These are phyloP conservation scores for Jordanella pulchra DNA, from an alignment of 2,797 vertebrate genomes.

Conservation along the genomic window DNA sequence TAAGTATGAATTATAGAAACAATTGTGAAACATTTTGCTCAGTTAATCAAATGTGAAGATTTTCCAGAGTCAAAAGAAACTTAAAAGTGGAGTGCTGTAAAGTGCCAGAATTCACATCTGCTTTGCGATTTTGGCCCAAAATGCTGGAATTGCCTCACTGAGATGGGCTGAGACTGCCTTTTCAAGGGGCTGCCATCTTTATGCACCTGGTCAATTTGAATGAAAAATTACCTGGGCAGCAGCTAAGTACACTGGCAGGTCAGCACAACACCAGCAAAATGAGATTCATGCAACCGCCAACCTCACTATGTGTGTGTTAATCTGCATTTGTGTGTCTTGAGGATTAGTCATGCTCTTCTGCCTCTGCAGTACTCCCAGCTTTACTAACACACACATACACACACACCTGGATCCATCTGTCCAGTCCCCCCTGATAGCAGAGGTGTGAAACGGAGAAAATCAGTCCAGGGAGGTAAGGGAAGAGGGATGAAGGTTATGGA, in stretches of 20 bases:
- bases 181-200: conserved; percentile 72
- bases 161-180: conserved; percentile 57
- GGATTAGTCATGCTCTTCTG: conserved; percentile 76
- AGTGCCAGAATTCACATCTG: conserved; percentile 48
- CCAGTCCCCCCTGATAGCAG: conserved; percentile 70
- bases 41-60: background rate
- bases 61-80: conserved; percentile 18
- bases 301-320: conserved; percentile 36
- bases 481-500: conserved; percentile 44
- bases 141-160: conserved; percentile 41
- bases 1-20: background rate
- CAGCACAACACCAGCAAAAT: conserved; percentile 67
- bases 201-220: conserved; percentile 78
- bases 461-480: conserved; percentile 43
- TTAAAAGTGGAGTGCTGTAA: conserved; percentile 7
- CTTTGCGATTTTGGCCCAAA: conserved; percentile 39
- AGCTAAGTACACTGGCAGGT: conserved; percentile 73
- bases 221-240: conserved; percentile 75
- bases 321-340: conserved; percentile 48
- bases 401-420: conserved; percentile 73
- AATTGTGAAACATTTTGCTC: conserved; percentile 2
- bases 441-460: conserved; percentile 75
- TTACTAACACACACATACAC: conserved; percentile 39
- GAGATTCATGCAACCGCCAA: conserved; percentile 64
- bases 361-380: conserved; percentile 65